These are phyloP conservation scores for Metellina segmentata DNA, from an alignment of 2,888 invertebrate genomes.

Conservation along the genomic window DNA sequence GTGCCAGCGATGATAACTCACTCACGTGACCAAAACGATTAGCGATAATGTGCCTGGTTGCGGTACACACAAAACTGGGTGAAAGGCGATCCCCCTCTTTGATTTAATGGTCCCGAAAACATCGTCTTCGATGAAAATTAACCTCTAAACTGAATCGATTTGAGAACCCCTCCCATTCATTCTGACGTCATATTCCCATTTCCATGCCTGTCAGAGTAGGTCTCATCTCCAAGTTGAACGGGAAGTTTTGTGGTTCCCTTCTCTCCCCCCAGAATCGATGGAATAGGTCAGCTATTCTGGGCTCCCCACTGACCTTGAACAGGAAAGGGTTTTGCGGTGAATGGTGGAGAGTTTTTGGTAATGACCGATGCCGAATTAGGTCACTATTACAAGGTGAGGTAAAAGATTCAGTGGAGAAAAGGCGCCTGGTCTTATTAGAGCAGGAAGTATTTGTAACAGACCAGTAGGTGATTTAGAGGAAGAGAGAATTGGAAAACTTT, in stretches of 20 bases:
- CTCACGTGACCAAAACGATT: conserved; percentile 43
- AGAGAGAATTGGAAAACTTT: no score
- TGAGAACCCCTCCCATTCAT: conserved; percentile 29
- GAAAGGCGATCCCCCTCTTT: conserved; percentile 42
- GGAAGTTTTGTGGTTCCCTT: neutral
- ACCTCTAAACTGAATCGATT: conserved; percentile 54
- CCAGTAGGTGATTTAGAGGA: no score
- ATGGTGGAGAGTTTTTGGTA: neutral
- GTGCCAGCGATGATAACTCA: neutral
- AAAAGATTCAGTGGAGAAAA: neutral
- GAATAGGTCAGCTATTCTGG: conserved; percentile 45
- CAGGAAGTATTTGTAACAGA: neutral
- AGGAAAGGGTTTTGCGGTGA: neutral
- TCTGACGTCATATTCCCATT: conserved; percentile 46
- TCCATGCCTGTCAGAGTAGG: conserved; percentile 7
- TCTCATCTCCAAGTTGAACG: conserved; percentile 1
- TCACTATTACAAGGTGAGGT: conserved; percentile 14
- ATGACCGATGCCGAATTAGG: conserved; percentile 23
- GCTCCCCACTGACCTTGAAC: conserved; percentile 12
- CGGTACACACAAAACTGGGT: conserved; percentile 19
- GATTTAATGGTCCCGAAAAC: conserved; percentile 44
- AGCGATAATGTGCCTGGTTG: conserved; percentile 7
- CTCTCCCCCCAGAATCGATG: conserved; percentile 15
- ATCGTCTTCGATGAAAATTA: conserved; percentile 59
- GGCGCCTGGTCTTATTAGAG: neutral